Evolutionary conservation across 2,888 invertebrate species (phyloP).

Genomic region (Lordiphosa fenestrarum): DNA sequence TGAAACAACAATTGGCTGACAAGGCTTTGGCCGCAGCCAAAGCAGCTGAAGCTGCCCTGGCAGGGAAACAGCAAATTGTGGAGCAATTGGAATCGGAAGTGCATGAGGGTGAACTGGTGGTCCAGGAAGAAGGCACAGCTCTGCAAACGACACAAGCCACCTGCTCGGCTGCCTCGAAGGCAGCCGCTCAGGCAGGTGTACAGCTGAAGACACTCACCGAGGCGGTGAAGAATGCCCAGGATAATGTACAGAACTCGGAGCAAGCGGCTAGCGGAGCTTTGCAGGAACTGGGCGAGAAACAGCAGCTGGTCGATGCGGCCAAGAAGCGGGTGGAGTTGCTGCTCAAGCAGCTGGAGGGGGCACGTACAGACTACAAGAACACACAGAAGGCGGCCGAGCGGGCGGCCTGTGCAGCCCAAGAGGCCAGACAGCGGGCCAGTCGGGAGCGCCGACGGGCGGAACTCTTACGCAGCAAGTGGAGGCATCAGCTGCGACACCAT

Average conservation of each 20-base stretch:
- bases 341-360: constrained; percentile 83
- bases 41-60: constrained; percentile 86
- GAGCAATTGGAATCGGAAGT: constrained; percentile 86
- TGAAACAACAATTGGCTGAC: constrained; percentile 86
- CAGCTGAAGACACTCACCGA: constrained; percentile 81
- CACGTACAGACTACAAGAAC: constrained; percentile 83
- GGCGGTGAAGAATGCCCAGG: constrained; percentile 82
- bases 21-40: constrained; percentile 87
- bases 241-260: constrained; percentile 83
- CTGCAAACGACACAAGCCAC: constrained; percentile 85
- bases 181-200: constrained; percentile 83
- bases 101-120: constrained; percentile 84
- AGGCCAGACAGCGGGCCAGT: constrained; percentile 81
- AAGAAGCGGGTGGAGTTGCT: constrained; percentile 84
- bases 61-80: constrained; percentile 86
- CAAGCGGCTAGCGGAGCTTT: constrained; percentile 84
- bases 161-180: constrained; percentile 84
- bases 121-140: constrained; percentile 83
- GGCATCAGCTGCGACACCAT: constrained; percentile 1
- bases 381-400: constrained; percentile 86
- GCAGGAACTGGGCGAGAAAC: constrained; percentile 84
- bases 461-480: constrained; percentile 18
- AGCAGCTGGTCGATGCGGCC: constrained; percentile 85
- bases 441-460: constrained; percentile 44
- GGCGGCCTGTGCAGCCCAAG: constrained; percentile 85